Percentiles rank a stretch among this genome's conserved stretches.
Conservation (phyloP, 2,113 vertebrate species). For the Macroglossus sobrinus region DNA sequence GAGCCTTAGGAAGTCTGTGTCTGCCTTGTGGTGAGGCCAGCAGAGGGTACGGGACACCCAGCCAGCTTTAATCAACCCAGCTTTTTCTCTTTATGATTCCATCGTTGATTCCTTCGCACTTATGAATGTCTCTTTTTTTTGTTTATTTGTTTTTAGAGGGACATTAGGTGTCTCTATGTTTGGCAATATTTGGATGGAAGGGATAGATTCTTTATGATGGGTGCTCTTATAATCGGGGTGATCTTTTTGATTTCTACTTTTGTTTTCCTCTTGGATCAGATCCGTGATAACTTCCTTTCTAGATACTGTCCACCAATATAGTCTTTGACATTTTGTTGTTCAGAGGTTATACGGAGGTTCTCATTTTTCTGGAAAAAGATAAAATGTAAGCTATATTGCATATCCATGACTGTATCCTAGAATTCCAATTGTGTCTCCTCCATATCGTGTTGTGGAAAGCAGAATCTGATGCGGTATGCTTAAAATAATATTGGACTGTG, state of each 20-base stretch:
- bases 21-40: neutral
- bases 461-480: neutral
- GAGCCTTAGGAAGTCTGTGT: neutral
- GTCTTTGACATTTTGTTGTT: neutral
- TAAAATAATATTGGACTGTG: neutral
- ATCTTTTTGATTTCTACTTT: neutral
- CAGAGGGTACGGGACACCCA: too few species aligned
- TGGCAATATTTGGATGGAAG: neutral
- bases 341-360: neutral
- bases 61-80: neutral
- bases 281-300: neutral
- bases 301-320: neutral
- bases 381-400: neutral
- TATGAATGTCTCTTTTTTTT: neutral
- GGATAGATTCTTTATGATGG: neutral
- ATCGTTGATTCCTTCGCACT: neutral
- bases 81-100: neutral
- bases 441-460: neutral
- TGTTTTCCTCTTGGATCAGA: neutral
- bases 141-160: neutral
- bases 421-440: neutral
- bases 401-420: neutral
- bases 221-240: neutral
- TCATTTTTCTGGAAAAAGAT: neutral
- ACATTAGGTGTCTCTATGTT: neutral